phyloP scores from a whole-genome alignment of 2,888 invertebrate genomes.

The Phalangium opilio region DNA sequence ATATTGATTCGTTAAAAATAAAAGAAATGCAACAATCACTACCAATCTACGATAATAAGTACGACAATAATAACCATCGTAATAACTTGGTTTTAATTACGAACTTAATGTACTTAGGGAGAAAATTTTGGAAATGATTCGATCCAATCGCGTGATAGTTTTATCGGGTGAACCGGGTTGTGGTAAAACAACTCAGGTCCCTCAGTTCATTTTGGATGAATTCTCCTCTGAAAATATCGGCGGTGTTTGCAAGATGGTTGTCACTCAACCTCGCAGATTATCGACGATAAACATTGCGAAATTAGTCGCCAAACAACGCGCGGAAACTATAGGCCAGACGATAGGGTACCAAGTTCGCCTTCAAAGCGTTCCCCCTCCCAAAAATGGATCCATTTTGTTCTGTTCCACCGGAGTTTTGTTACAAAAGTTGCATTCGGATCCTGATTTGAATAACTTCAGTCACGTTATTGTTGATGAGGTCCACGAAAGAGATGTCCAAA shows the following conservation, averaged over 20 bases:
- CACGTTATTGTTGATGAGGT: constrained; percentile 97
- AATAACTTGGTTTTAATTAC: background rate
- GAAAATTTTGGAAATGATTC: constrained; percentile 67
- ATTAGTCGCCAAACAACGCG: constrained; percentile 73
- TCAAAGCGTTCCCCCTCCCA: constrained; percentile 66
- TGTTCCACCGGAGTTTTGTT: constrained; percentile 82
- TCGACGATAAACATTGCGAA: constrained; percentile 94
- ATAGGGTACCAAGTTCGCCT: constrained; percentile 76
- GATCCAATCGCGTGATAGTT: constrained; percentile 75
- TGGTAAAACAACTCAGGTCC: constrained; percentile 87
- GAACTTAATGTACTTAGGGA: constrained; percentile 36
- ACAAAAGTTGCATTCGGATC: constrained; percentile 60
- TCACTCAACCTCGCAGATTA: constrained; percentile 90
- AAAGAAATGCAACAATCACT: no score
- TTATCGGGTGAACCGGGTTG: constrained; percentile 93
- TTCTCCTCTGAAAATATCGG: constrained; percentile 63
- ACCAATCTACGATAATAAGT: no score
- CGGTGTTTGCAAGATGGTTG: constrained; percentile 73
- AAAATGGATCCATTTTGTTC: constrained; percentile 83
- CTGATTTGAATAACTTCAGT: constrained; percentile 84
- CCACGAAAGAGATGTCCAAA: constrained; percentile 68
- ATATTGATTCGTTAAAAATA: no score
- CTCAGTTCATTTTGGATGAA: constrained; percentile 80
- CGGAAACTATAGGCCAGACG: constrained; percentile 62
- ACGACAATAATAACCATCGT: background rate